Evolutionary conservation across 2,888 invertebrate genomes (phyloP).

Genomic region (Euplagia quadripunctaria): DNA sequence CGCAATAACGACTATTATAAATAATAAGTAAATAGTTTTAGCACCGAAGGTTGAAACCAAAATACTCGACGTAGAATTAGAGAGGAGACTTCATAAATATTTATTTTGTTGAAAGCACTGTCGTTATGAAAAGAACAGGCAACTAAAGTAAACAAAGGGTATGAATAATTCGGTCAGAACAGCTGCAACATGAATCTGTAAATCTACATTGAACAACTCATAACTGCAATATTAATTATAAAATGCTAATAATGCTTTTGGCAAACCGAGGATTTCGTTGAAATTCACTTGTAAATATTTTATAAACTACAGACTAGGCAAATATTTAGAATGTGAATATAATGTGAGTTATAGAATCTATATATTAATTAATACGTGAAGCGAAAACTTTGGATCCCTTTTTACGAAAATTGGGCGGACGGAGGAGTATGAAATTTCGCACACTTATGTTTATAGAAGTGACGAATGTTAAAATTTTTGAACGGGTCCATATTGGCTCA

Average conservation of each 20-base stretch:
- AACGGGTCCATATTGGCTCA: too few species aligned
- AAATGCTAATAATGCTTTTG: constrained; percentile 37
- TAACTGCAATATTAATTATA: constrained; percentile 41
- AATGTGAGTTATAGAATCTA: background rate
- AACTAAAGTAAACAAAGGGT: background rate
- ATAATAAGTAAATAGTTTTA: too few species aligned
- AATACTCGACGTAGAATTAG: background rate
- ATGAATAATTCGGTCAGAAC: constrained; percentile 6
- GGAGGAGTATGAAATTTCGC: too few species aligned
- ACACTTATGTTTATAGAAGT: too few species aligned
- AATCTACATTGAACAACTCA: constrained; percentile 22
- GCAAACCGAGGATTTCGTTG: background rate
- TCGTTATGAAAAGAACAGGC: background rate
- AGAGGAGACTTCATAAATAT: background rate
- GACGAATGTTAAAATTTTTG: too few species aligned
- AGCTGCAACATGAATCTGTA: constrained; percentile 30
- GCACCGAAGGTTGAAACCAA: background rate
- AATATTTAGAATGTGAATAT: background rate
- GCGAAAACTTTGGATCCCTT: too few species aligned
- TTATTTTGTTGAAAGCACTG: background rate
- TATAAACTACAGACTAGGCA: background rate
- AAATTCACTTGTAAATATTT: background rate
- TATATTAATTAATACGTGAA: too few species aligned
- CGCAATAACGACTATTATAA: too few species aligned
- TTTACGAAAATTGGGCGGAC: too few species aligned